A percentile compares a stretch with the other conserved stretches of the same genome.
Conservation (phyloP, 2,113 vertebrate species). For the Hemiscyllium ocellatum region DNA sequence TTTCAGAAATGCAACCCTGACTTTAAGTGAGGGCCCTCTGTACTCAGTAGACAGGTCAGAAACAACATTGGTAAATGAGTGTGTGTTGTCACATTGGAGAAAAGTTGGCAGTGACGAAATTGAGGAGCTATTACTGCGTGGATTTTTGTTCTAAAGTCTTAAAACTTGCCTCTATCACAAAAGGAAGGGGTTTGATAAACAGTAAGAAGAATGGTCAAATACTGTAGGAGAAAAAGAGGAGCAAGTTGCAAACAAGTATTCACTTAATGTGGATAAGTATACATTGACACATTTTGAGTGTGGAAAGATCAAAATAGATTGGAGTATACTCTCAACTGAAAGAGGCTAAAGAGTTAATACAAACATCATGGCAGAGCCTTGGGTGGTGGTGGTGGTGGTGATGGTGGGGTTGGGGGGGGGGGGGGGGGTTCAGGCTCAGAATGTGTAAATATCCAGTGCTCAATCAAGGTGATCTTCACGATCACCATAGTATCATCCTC, state of each 20-base stretch:
- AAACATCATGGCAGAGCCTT: background rate
- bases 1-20: no score
- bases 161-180: background rate
- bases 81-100: background rate
- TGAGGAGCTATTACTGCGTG: background rate
- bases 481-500: no score
- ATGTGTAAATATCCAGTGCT: no score
- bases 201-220: background rate
- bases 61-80: background rate
- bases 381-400: no score
- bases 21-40: no score
- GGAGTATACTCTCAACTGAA: background rate
- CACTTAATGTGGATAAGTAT: background rate
- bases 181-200: background rate
- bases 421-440: no score
- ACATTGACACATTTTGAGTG: background rate
- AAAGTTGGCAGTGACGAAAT: background rate
- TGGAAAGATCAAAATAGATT: no score
- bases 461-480: no score
- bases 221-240: background rate
- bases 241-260: background rate
- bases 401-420: no score
- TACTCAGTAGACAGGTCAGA: background rate
- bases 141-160: background rate
- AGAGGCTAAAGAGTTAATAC: background rate